Base-by-base conservation (phyloP, 2,113 vertebrate genomes). In the Amphilophus citrinellus region DNA sequence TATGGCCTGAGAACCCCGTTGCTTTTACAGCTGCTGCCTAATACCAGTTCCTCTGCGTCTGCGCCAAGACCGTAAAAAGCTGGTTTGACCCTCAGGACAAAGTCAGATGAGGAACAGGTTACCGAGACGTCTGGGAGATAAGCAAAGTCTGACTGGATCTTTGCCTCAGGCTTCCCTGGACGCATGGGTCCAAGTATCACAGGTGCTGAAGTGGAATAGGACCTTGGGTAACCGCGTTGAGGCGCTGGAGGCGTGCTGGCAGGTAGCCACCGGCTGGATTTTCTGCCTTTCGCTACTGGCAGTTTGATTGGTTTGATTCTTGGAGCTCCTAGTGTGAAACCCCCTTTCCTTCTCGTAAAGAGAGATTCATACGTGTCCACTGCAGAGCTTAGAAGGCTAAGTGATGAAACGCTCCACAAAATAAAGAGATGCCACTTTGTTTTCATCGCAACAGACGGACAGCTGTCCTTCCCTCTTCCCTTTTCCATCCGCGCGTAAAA, bases 1-100 rank as follows among this genome's bases (percentile, higher is more conserved):
- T 89, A 65, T 0, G 92, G 84, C 9, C 50, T 5, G 20, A 95
- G 89, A 1, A 90, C 81, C 1, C 93, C 94, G 88, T 94, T 96
- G 77, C 93, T 95, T 22, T 18, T 88, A 83, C 96, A 96, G 47
- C 44, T 80, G 32, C 22, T 22, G 3, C 96, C 96, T 5, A 96
- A 44, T 1, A 11, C 89, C 76, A 96, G 88, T 80, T 94, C 93
- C 6, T 87, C 82, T 1, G 84, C 76, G 1, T 76, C 65, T 1
- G 91, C 93, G 17, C 90, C 81, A 53, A 89, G 88, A 7, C 95
- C 94, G 85, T 94, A 95, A 65, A 95, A 96, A 24, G 56, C 11
- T 1, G 68, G 82, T 63, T 92, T 95, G 30, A 95, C 92, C 42
- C 94, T 89, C 62, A 96, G 82, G 1, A 93, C 90, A 0, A 96